Base-by-base conservation (phyloP, 2,888 invertebrate genomes). In the Drepanosiphum platanoidis region DNA sequence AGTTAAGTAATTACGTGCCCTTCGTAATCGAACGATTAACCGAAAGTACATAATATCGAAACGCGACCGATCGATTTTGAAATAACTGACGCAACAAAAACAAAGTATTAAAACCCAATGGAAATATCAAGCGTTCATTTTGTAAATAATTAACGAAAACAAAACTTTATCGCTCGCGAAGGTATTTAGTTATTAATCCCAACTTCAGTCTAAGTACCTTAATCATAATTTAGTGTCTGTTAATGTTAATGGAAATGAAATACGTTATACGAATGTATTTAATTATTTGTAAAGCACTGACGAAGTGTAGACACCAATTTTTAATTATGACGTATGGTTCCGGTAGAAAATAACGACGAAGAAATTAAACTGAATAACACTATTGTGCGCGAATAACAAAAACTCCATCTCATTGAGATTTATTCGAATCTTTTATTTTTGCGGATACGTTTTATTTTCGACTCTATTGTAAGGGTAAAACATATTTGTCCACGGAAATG, bases 191-290 rank as follows among this genome's bases (percentile, higher is more conserved):
- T 80, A 80, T 80, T 70, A 70, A 80, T 80, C 30, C 80, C 58
- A 39, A 80, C 80, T 80, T 70, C 70, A 70, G 80, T 34, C 79
- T 68, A 68, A 66, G 70, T 46, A 70, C 80, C 70, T 70, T 58
- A 58, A 80, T 70, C 70, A 70, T 58, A 80, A 80, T 80, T 70
- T 77, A 77, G 75, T 61, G 58, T 61, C 58, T 70, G 70, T 80
- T 70, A 61, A 79, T 46, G 66, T 79, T 79, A 80, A 80, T 80
- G 80, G 80, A 80, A 58, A 80, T 58, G 80, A 70, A 80, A 80
- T 80, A 39, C 70, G 22, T 36, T 36, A 52, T 70, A 70, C 52
- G 52, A 36, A 70, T 80, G 52, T 80, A 80, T 80, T 80, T 80
- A 71, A 80, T 70, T 80, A 80, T 80, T 80, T 58, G 70, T 80